These are phyloP conservation scores for Zootermopsis nevadensis DNA, from an alignment of 2,888 invertebrate genomes.

Conservation along the genomic window DNA sequence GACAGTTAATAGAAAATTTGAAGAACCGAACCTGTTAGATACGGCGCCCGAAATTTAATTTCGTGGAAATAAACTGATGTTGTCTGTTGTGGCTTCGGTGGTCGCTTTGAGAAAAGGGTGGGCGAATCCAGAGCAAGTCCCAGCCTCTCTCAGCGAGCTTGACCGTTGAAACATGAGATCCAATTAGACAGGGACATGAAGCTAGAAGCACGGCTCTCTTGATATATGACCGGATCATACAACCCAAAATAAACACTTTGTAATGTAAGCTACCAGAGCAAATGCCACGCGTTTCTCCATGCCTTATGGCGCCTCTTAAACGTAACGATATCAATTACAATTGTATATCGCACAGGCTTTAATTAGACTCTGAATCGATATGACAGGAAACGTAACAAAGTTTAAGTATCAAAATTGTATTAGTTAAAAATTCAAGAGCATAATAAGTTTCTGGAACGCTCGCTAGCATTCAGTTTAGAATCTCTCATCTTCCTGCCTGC, in stretches of 20 bases:
- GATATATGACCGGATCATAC: slow-evolving; percentile 20
- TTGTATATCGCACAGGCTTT: too few relatives aligned
- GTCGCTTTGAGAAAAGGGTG: not conserved
- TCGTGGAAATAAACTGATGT: slow-evolving; percentile 22
- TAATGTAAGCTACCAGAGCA: not conserved
- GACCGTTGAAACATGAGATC: slow-evolving; percentile 32
- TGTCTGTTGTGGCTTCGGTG: slow-evolving; percentile 23
- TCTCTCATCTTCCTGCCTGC: too few relatives aligned
- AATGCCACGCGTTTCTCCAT: not conserved
- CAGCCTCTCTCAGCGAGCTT: not conserved
- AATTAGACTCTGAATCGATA: too few relatives aligned
- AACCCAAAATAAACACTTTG: not conserved
- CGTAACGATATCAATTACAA: too few relatives aligned
- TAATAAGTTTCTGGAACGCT: too few relatives aligned
- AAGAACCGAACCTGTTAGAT: not conserved
- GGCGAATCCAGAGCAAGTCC: not conserved
- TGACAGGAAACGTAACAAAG: too few relatives aligned
- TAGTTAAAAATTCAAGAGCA: too few relatives aligned
- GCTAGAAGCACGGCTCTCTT: not conserved
- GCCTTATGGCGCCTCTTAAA: too few relatives aligned
- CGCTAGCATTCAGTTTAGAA: too few relatives aligned
- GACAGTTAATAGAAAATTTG: too few relatives aligned
- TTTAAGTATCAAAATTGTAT: too few relatives aligned
- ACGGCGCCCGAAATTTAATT: slow-evolving; percentile 5
- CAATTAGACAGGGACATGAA: slow-evolving; percentile 9